phyloP scores from a whole-genome alignment of 1,140 invertebrate genomes.

The Scaptomyza graminum region DNA sequence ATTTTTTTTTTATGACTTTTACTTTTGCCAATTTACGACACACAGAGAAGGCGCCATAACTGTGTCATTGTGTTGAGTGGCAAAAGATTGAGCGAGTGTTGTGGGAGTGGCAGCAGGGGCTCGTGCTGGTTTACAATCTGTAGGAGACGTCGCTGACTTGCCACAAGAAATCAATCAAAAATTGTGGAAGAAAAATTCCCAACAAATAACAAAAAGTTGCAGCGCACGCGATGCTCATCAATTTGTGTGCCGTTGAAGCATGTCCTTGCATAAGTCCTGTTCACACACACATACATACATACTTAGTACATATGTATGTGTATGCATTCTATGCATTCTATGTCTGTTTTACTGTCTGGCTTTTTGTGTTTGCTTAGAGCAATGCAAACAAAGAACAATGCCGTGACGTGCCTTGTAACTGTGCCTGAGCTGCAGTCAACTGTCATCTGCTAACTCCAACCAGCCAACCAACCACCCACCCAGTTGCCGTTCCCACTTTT shows the following conservation, averaged over 20 bases:
- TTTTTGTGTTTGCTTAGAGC: constrained; percentile 77
- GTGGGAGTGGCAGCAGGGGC: background rate
- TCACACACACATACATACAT: constrained; percentile 9
- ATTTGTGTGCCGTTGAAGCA: constrained; percentile 64
- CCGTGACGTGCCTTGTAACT: constrained; percentile 59
- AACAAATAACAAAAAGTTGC: constrained; percentile 66
- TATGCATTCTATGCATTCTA: constrained; percentile 15
- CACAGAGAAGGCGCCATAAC: constrained; percentile 23
- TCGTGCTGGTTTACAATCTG: constrained; percentile 14
- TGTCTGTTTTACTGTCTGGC: constrained; percentile 15
- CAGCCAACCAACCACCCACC: constrained; percentile 3
- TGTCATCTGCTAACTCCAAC: constrained; percentile 53
- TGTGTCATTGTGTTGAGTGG: constrained; percentile 54
- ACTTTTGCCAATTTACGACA: constrained; percentile 70
- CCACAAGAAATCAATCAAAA: constrained; percentile 79
- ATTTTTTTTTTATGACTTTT: constrained; percentile 69
- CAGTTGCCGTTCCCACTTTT: background rate
- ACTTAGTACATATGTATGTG: background rate
- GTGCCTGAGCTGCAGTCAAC: constrained; percentile 52
- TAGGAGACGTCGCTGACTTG: constrained; percentile 68
- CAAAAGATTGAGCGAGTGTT: constrained; percentile 12
- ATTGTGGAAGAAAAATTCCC: constrained; percentile 37
- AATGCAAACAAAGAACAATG: constrained; percentile 78
- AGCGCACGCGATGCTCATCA: constrained; percentile 76
- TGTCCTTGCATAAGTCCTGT: constrained; percentile 54